phyloP scores from a whole-genome alignment of 2,113 vertebrate species.

The Austrofundulus limnaeus region DNA sequence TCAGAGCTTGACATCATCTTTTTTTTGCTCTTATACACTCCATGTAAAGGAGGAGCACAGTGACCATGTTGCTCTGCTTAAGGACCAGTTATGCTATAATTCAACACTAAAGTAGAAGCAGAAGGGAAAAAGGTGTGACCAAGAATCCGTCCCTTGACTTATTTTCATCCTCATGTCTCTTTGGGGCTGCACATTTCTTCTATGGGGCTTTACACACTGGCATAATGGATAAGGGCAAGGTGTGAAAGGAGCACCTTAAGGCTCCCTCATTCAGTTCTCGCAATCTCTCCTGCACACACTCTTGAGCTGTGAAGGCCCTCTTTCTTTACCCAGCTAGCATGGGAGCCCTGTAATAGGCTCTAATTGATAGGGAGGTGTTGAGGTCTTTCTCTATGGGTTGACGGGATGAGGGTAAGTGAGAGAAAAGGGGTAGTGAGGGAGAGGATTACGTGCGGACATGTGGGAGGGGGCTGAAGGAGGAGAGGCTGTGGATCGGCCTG shows the following conservation, averaged over 20 bases:
- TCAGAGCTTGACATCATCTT: constrained; percentile 28
- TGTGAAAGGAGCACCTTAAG: constrained; percentile 82
- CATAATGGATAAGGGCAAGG: constrained; percentile 77
- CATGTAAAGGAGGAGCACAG: constrained; percentile 50
- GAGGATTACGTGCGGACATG: constrained; percentile 72
- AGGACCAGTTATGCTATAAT: constrained; percentile 79
- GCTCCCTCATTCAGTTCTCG: constrained; percentile 74
- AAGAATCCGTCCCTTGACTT: constrained; percentile 71
- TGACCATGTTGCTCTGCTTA: constrained; percentile 64
- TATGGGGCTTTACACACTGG: constrained; percentile 66
- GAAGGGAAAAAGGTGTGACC: constrained; percentile 64
- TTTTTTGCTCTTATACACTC: constrained; percentile 20
- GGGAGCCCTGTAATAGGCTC: constrained; percentile 95
- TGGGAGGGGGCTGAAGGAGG: constrained; percentile 61
- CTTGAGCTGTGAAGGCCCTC: constrained; percentile 89
- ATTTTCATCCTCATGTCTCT: constrained; percentile 72
- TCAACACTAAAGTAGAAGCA: constrained; percentile 65
- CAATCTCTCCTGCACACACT: constrained; percentile 83
- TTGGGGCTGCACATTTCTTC: constrained; percentile 63
- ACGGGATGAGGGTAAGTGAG: constrained; percentile 76
- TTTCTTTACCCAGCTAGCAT: constrained; percentile 87
- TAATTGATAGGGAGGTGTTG: constrained; percentile 99
- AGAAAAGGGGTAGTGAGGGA: constrained; percentile 27
- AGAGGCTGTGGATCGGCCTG: constrained; percentile 85
- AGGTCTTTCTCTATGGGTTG: constrained; percentile 91